These are phyloP conservation scores for Micromesistius poutassou DNA, from an alignment of 2,797 vertebrate genomes.

Conservation along the genomic window DNA sequence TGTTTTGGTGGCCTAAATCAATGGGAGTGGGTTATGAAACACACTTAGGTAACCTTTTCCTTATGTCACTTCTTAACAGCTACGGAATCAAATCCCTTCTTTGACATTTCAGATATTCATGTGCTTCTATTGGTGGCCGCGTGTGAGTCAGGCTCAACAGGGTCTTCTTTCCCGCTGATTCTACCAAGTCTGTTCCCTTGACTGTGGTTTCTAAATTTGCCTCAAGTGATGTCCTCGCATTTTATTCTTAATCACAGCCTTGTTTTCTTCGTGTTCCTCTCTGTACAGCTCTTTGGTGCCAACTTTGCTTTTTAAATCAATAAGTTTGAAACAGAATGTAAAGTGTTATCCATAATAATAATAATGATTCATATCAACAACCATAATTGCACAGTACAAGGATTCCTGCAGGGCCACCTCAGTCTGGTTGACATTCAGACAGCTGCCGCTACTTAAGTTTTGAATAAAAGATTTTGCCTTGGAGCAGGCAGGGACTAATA, in stretches of 20 bases:
- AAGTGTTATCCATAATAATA: not conserved
- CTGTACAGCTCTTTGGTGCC: not conserved
- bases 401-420: conserved; percentile 30
- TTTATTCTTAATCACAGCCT: not conserved
- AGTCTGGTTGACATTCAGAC: conserved; percentile 45
- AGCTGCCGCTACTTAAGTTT: conserved; percentile 53
- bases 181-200: too few species aligned
- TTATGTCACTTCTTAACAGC: not conserved
- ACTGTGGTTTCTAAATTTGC: not conserved
- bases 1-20: not conserved
- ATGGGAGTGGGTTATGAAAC: not conserved
- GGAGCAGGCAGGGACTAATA: conserved; percentile 44
- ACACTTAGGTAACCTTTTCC: not conserved
- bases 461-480: conserved; percentile 63
- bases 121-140: not conserved
- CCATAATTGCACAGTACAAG: conserved; percentile 11
- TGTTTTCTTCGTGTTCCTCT: not conserved
- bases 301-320: not conserved
- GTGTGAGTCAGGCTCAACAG: too few species aligned
- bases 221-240: not conserved
- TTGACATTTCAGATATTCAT: not conserved
- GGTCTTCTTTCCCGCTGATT: too few species aligned
- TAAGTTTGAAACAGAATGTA: not conserved
- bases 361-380: not conserved
- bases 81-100: not conserved